Evolutionary conservation across 1,140 invertebrate species (phyloP), one percentile per base, ranked within the genome.

Genomic region (Drosophila albomicans): DNA sequence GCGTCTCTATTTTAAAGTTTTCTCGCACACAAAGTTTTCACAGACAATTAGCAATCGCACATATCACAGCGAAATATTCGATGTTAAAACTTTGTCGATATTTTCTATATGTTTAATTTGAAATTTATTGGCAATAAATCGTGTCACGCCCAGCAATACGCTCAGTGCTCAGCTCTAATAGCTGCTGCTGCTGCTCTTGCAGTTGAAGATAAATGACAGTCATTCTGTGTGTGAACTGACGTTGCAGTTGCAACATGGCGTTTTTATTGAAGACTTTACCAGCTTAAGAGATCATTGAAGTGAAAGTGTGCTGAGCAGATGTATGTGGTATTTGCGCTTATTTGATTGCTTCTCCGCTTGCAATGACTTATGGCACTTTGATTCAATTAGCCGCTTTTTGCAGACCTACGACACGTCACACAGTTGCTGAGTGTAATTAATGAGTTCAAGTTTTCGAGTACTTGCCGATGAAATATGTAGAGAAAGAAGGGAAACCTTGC

Each of bases 361-460:
- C 51, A 56, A 13, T 38, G 30, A 56, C 30, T 56, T 56, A 38
- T 56, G 52, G 52, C 52, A 56, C 52, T 56, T 38, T 56, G 52
- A 56, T 56, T 65, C 62, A 68, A 59, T 68, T 58, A 68, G 45
- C 30, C 3, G 28, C 20, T 58, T 15, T 32, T 67, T 56, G 28
- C n/a, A 28, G 32, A 56, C 20, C 15, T 16, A 20, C 52, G 32
- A 56, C 32, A 56, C 13, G 32, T 56, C 13, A 43, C 13, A 43
- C 35, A 15, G 25, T 43, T 1, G 28, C 8, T 30, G 45, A 63
- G 52, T 43, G 56, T 68, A 49, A 58, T 57, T 58, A 58, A 68
- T 68, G 65, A 68, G 16, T 38, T 7, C 30, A 58, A 46, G 28
- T 67, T 65, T 15, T 32, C n/a, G 38, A 48, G 48, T 28, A 51